Evolutionary conservation across 2,797 vertebrate species (phyloP), one percentile per base, ranked within the genome.

Genomic region (Coreius guichenoti): DNA sequence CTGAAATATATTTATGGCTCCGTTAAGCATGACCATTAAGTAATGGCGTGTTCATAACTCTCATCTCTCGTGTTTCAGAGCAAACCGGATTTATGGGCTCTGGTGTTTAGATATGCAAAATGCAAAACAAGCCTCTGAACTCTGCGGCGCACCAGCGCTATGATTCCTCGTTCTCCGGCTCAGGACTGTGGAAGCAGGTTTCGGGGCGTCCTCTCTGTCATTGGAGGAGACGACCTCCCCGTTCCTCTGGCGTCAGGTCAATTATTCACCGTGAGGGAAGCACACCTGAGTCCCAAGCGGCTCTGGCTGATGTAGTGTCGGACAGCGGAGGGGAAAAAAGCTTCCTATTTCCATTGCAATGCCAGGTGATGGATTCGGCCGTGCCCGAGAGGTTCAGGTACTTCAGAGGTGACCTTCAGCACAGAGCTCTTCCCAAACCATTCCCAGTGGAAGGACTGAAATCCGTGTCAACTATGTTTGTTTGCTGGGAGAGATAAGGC

Each of bases 341-440:
- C 92, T 93, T 92, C 92, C 92, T 89, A 94, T 95, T 94, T 94
- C 92, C 93, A 92, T 88, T 90, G 89, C 82, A 90, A 92, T 91
- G 92, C 93, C 93, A 92, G 92, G 94, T 95, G 95, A 95, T 95
- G 94, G 94, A 96, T 96, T 94, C 94, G 90, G 88, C 75, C 33
- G 92, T 89, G 89, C 54, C 51, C 29, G 31, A 76, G 74, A 92
- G 93, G 92, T 88, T 92, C 90, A 92, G 93, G 92, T 93, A 91
- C 89, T 39, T 86, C 90, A 91, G 94, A 95, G 93, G 94, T 96
- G 92, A 95, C 95, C 94, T 94, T 94, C 90, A 91, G 90, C 8
- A 76, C 89, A 85, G 87, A 89, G 90, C 90, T 91, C 91, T 90
- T 91, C 90, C 91, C 88, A 86, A 67, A 75, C 33, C 12, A 9